Base-by-base conservation (phyloP, 2,888 invertebrate genomes). In the Ellobium chinense region DNA sequence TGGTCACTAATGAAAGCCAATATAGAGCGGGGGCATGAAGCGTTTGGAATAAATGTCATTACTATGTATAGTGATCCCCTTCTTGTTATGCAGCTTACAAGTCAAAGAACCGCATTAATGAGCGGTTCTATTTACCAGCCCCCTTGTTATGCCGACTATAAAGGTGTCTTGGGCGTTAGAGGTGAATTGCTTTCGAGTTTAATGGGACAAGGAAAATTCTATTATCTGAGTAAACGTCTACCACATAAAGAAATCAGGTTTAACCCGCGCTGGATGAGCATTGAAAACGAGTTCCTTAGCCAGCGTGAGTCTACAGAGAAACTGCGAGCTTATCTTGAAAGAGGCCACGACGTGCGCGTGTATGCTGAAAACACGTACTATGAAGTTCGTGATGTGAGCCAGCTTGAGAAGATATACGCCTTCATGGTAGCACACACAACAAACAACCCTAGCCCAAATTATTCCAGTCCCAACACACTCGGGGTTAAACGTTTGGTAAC, bases 341-440 rank as follows among this genome's bases (percentile, higher is more conserved):
- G 46, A 1, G 76, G 76, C 14, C 46, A 76, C 21, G 56, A 66
- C 18, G 66, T 76, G 7, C 27, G 66, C 24, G 27, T 76, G 18
- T 31, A 36, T 24, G 0, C 31, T 24, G 66, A 65, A 24, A 1
- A 21, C 1, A 36, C 4, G 18, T 76, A 34, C 27, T 29, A 76
- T 31, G 56, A 62, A 2, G 76, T 76, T 34, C 31, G 65, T 2
- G 76, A 76, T 31, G 66, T 66, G 2, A 66, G 54, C 24, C 39
- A 56, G 14, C 18, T 36, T 18, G 65, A 36, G 36, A 54, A 56
- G 2, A 21, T 18, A 2, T 66, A 36, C 24, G 24, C 2, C 24
- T 76, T 76, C 56, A 5, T 76, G 2, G 9, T 76, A 56, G 66
- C 46, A 7, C 76, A 7, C 9, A 12, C 7, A 7, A 12, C 18